These are phyloP conservation scores for Phorcus lineatus DNA, from an alignment of 2,888 invertebrate species.

Conservation along the genomic window DNA sequence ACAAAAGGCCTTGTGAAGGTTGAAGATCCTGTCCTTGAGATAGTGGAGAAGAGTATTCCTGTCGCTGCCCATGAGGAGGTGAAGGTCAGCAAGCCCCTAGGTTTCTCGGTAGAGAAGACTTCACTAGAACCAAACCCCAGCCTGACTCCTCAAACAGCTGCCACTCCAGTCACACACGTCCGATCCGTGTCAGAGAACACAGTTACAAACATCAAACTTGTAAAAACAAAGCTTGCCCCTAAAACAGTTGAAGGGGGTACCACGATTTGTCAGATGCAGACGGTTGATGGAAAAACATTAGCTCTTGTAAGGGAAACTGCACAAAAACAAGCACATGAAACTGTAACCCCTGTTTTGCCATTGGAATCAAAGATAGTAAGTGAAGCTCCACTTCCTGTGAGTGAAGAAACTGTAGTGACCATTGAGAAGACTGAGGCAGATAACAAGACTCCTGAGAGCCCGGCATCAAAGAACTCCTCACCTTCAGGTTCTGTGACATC, in stretches of 20 bases:
- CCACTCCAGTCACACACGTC: background rate
- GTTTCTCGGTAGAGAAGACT: background rate
- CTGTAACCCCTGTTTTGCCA: background rate
- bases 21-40: background rate
- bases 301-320: background rate
- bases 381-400: no score
- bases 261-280: slow-evolving; percentile 20
- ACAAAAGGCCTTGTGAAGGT: background rate
- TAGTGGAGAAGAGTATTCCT: background rate
- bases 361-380: no score
- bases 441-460: no score
- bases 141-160: background rate
- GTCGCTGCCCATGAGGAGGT: background rate
- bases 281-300: slow-evolving; percentile 19
- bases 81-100: background rate
- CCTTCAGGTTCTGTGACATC: no score
- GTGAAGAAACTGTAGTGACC: no score
- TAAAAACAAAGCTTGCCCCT: background rate
- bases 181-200: background rate
- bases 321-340: slow-evolving; percentile 8
- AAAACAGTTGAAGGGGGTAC: slow-evolving; percentile 11
- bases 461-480: no score
- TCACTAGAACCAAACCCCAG: background rate
- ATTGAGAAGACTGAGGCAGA: no score
- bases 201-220: slow-evolving; percentile 5